Evolutionary conservation across 2,797 vertebrate species (phyloP), one percentile per base, ranked within the genome.

Genomic region (Melopsittacus undulatus): DNA sequence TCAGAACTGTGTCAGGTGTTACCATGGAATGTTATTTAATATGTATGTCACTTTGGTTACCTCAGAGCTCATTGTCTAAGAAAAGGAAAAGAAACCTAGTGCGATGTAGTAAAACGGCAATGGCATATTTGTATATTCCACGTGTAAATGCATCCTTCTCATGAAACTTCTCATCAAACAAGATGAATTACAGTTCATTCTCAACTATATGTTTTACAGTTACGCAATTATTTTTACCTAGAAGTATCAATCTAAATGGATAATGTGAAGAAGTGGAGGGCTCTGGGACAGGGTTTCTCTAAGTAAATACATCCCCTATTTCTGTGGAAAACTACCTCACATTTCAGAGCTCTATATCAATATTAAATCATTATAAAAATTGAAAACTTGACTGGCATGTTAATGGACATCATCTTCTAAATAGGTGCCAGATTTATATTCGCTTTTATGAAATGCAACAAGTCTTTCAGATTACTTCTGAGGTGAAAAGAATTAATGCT

Each of bases 401-500:
- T 94, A 95, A 87, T 78, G 45, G 73, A 70, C 21, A 69, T 79
- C 70, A 43, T 56, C 40, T 82, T 91, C 69, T 42, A 89, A 82
- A 90, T 14, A 92, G 54, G 42, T 76, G 77, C 8, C 62, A 94
- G 76, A 90, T 92, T 83, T 45, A 38, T 89, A 88, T 69, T 83
- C 62, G 32, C 45, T 77, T n/a, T 83, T 78, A 56, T n/a, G 18
- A 94, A 94, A 90, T 38, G 49, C 57, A 95, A 78, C 66, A 88
- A 91, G 43, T 77, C 20, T 88, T 94, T 91, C 67, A 78, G 49
- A 89, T 91, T 88, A 40, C 29, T 94, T 81, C 54, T 88, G 79
- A 88, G 32, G 40, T 82, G 63, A 86, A 94, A 86, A 91, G 59
- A 90, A 93, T 80, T 80, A 78, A 89, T 81, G 87, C 81, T 93